Evolutionary conservation across 2,113 vertebrate genomes (phyloP), one percentile per base, ranked within the genome.

Genomic region (Plestiodon gilberti): DNA sequence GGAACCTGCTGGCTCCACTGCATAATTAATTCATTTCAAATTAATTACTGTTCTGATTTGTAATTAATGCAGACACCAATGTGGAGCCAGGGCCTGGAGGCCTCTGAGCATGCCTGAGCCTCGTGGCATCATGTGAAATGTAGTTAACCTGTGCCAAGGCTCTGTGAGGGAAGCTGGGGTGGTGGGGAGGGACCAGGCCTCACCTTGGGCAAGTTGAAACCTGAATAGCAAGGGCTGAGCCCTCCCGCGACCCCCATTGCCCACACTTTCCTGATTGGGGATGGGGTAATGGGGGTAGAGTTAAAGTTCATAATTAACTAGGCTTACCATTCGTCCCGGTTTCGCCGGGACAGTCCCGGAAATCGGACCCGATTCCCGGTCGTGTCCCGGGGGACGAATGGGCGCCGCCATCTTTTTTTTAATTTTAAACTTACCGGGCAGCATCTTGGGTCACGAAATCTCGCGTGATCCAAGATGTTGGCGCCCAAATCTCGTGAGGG

Each of bases 1-100:
- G 22, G 59, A 84, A 62, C 82, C 59, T 52, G 30, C 40, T 76
- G 43, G 20, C 74, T 84, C 73, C 40, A 55, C n/a, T 84, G 65
- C 59, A 64, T 76, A 84, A 76, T 84, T 48, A 84, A 84, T 84
- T 65, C 73, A 64, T 76, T 48, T 84, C n/a, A 75, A 64, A 84
- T 75, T 84, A 64, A 84, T 84, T 76, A 25, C 14, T 33, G 15
- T 52, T 52, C 38, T 76, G 82, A 74, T 83, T 61, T 33, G 38
- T 52, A 65, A 65, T 76, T 84, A 76, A 65, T 76, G 76, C 59
- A 84, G 38, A 43, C 57, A 75, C 70, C 70, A 62, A 14, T 75
- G n/a, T 52, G 40, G 40, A 84, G 71, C 40, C 71, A 76, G 38
- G 20, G 38, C 52, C 35, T 74, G 18, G 11, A 74, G 57, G 70